These are phyloP conservation scores for Quadroppia sp. DNA, from an alignment of 2,888 invertebrate genomes.

Conservation along the genomic window DNA sequence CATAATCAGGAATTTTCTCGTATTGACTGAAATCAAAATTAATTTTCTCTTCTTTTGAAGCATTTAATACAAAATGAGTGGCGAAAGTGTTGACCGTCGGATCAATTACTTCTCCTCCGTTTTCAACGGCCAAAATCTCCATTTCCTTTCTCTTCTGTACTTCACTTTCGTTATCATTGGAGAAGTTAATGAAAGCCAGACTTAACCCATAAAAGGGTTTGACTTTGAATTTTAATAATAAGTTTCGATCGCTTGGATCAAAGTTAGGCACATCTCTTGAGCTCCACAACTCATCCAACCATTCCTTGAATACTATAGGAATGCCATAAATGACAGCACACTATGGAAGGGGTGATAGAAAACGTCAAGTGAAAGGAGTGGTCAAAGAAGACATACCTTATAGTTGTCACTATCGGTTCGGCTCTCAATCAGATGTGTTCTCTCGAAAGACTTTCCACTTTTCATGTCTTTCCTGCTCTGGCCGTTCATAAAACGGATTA, in stretches of 20 bases:
- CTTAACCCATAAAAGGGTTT: conserved; percentile 82
- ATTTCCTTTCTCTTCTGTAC: conserved; percentile 77
- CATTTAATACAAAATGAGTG: conserved; percentile 74
- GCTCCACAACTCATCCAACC: conserved; percentile 85
- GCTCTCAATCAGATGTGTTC: conserved; percentile 90
- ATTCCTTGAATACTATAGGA: conserved; percentile 79
- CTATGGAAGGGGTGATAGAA: conserved; percentile 51
- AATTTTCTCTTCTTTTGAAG: conserved; percentile 48
- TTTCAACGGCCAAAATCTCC: conserved; percentile 41
- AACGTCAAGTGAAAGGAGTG: not conserved
- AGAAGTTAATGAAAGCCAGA: conserved; percentile 84
- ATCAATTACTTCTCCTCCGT: conserved; percentile 67
- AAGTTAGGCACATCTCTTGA: conserved; percentile 62
- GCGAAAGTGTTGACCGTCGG: conserved; percentile 73
- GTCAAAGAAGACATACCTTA: conserved; percentile 53
- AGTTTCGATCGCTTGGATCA: conserved; percentile 60
- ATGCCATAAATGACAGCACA: conserved; percentile 85
- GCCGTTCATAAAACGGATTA: conserved; percentile 95
- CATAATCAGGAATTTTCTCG: conserved; percentile 15
- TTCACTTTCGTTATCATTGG: conserved; percentile 80
- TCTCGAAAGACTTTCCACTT: conserved; percentile 60
- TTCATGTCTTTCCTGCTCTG: conserved; percentile 85
- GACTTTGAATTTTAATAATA: conserved; percentile 62
- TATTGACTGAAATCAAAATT: not conserved
- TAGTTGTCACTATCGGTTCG: conserved; percentile 87